Percentiles rank a stretch among this genome's conserved stretches.
Conservation (phyloP, 2,113 vertebrate species). For the Hoplias malabaricus region DNA sequence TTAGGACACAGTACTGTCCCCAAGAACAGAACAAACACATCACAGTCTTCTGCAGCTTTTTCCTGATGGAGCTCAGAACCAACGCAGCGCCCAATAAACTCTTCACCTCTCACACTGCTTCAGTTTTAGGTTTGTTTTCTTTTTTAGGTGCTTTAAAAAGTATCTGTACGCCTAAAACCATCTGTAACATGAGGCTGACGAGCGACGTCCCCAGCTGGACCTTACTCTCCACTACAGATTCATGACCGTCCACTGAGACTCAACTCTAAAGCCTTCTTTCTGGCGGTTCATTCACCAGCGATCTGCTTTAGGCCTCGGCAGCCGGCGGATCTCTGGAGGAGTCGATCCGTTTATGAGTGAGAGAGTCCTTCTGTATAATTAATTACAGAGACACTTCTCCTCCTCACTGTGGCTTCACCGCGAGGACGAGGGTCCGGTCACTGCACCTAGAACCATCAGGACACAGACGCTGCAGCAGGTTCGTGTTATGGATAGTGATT, state of each 20-base stretch:
- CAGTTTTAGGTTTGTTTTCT: too few species aligned
- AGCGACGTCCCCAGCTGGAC: constrained; percentile 47
- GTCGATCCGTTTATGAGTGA: constrained; percentile 14
- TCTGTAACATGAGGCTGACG: not conserved
- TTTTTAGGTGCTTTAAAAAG: too few species aligned
- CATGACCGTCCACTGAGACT: constrained; percentile 56
- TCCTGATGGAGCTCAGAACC: too few species aligned
- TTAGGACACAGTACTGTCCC: too few species aligned
- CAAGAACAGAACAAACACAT: too few species aligned
- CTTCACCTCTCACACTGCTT: too few species aligned
- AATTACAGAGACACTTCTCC: constrained; percentile 13
- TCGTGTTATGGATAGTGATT: constrained; percentile 23
- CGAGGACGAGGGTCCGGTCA: not conserved
- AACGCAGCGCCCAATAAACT: too few species aligned
- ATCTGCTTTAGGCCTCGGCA: constrained; percentile 52
- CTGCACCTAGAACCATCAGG: constrained; percentile 4
- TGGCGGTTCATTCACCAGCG: constrained; percentile 56
- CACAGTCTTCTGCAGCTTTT: too few species aligned
- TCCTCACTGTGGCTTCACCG: not conserved
- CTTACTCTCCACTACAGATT: constrained; percentile 60
- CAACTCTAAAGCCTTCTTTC: constrained; percentile 56
- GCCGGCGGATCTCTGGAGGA: constrained; percentile 14
- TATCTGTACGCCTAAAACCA: too few species aligned
- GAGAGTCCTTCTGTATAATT: constrained; percentile 26
- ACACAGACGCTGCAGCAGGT: constrained; percentile 27